phyloP scores from a whole-genome alignment of 2,888 invertebrate species.

The Sarcophaga variegata region DNA sequence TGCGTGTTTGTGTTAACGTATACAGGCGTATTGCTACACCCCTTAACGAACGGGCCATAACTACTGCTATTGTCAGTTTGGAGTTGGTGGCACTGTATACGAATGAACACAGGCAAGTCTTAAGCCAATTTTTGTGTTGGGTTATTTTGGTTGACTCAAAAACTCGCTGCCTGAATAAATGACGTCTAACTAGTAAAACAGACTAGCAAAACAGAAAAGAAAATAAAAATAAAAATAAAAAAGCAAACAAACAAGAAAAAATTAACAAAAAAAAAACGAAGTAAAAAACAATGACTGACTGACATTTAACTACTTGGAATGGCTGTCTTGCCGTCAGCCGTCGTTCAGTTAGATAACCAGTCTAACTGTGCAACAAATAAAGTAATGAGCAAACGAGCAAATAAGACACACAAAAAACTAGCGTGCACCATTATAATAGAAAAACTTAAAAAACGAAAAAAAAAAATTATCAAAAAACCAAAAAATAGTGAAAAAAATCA shows the following conservation, averaged over 20 bases:
- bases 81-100: background rate
- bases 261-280: background rate
- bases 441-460: background rate
- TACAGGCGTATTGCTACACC: constrained; percentile 41
- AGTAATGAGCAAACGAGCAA: constrained; percentile 46
- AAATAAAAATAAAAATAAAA: constrained; percentile 2
- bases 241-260: background rate
- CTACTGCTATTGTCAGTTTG: constrained; percentile 27
- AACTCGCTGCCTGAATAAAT: constrained; percentile 38
- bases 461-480: background rate
- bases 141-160: constrained; percentile 44
- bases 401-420: constrained; percentile 38
- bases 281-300: constrained; percentile 32
- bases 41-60: constrained; percentile 53
- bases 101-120: constrained; percentile 2
- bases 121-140: constrained; percentile 17
- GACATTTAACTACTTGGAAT: constrained; percentile 26
- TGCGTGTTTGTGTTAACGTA: constrained; percentile 21
- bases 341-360: constrained; percentile 9
- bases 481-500: constrained; percentile 49
- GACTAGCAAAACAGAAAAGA: constrained; percentile 4
- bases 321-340: constrained; percentile 4
- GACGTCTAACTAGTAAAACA: constrained; percentile 43
- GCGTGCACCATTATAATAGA: constrained; percentile 46
- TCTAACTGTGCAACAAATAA: constrained; percentile 59